These are phyloP conservation scores for Elymnias hypermnestra DNA, from an alignment of 1,140 invertebrate species.

Conservation along the genomic window DNA sequence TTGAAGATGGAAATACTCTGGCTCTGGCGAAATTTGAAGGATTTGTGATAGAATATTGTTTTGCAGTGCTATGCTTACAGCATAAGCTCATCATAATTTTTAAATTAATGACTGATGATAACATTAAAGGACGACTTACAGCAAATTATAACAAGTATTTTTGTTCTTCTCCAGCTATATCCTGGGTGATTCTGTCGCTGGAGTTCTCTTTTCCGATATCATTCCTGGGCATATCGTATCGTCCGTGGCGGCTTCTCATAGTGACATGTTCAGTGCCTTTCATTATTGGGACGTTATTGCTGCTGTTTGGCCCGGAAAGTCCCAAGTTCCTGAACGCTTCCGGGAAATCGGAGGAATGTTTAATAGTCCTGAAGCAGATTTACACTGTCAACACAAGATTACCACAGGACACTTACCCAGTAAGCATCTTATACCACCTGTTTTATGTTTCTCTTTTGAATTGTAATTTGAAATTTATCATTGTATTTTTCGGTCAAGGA, in stretches of 20 bases:
- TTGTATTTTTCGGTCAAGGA: too few relatives aligned
- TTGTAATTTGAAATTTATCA: too few relatives aligned
- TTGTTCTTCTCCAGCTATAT: conserved; percentile 75
- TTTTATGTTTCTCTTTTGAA: too few relatives aligned
- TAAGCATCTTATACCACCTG: conserved; percentile 31
- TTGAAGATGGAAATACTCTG: too few relatives aligned
- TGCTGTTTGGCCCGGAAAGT: conserved; percentile 82
- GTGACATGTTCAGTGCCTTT: conserved; percentile 80
- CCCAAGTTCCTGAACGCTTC: conserved; percentile 81
- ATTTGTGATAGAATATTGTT: too few relatives aligned
- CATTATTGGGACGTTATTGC: conserved; percentile 75
- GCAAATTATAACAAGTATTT: too few relatives aligned
- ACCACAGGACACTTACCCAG: conserved; percentile 45
- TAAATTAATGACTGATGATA: too few relatives aligned
- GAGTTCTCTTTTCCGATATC: conserved; percentile 61
- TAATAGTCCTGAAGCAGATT: conserved; percentile 76
- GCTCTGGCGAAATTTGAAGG: too few relatives aligned
- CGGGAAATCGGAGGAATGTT: conserved; percentile 74
- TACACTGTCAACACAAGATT: conserved; percentile 75
- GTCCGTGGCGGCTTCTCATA: conserved; percentile 83
- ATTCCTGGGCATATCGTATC: conserved; percentile 65
- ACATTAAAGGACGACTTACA: too few relatives aligned
- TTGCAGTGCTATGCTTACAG: too few relatives aligned
- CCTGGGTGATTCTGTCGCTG: conserved; percentile 81
- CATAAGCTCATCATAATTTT: too few relatives aligned